Evolutionary conservation across 2,797 vertebrate genomes (phyloP).

Genomic region (Syngnathus rostellatus): DNA sequence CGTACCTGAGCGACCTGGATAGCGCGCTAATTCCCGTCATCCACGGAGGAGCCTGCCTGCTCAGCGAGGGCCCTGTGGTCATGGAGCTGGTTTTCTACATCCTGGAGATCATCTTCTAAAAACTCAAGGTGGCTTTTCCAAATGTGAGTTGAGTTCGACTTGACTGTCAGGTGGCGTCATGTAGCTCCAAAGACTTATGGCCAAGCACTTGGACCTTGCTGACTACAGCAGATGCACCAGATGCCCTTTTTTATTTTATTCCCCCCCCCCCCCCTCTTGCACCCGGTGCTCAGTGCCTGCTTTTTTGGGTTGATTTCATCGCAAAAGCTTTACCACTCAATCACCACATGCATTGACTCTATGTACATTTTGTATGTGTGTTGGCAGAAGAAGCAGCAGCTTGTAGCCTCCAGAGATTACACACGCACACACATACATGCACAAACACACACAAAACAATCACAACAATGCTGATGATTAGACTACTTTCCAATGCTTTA

Average conservation of each 20-base stretch:
- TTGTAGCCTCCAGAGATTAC: conserved; percentile 48
- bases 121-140: neutral
- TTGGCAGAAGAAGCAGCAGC: conserved; percentile 6
- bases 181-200: conserved; percentile 1
- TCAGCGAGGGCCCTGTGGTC: conserved; percentile 88
- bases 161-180: neutral
- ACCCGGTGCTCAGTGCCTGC: conserved; percentile 56
- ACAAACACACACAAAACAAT: neutral
- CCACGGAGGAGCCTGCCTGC: conserved; percentile 90
- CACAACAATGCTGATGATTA: neutral
- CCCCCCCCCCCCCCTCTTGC: neutral
- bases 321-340: conserved; percentile 62
- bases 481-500: conserved; percentile 52
- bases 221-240: conserved; percentile 3
- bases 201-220: neutral
- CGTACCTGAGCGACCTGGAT: conserved; percentile 97
- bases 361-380: neutral
- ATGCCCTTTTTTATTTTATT: conserved; percentile 8
- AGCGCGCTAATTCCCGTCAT: conserved; percentile 96
- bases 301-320: conserved; percentile 18
- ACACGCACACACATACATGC: neutral
- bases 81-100: conserved; percentile 99
- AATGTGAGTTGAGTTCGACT: neutral
- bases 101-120: conserved; percentile 94
- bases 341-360: conserved; percentile 60